Conservation (phyloP, 1,140 invertebrate species). For the Stegodyphus mimosarum region DNA sequence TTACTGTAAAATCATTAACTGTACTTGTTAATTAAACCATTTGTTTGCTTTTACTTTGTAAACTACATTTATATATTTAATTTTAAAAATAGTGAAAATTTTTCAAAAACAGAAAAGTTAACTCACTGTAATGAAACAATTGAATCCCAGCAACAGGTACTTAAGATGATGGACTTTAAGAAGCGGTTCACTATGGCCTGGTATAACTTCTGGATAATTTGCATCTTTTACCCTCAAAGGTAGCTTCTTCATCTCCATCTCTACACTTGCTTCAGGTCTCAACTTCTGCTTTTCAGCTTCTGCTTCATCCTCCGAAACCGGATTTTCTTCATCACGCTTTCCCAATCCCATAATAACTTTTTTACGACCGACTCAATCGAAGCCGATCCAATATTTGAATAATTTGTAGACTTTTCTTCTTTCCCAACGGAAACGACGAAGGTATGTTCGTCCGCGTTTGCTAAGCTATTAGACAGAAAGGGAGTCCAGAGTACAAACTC, state of each 20-base stretch:
- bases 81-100: neutral
- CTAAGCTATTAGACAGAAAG: no score
- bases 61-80: neutral
- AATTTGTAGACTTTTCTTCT: no score
- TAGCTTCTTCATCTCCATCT: constrained; percentile 38
- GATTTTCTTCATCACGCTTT: constrained; percentile 37
- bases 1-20: no score
- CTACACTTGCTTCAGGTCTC: neutral
- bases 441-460: no score
- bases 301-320: constrained; percentile 23
- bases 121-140: constrained; percentile 31
- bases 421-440: no score
- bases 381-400: neutral
- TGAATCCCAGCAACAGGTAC: constrained; percentile 41
- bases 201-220: constrained; percentile 21
- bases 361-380: neutral
- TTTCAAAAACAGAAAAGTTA: neutral
- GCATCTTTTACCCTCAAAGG: constrained; percentile 29
- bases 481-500: no score
- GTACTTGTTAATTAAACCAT: no score
- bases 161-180: constrained; percentile 44
- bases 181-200: constrained; percentile 20
- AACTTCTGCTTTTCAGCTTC: constrained; percentile 16
- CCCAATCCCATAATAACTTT: constrained; percentile 29
- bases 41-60: no score